These are phyloP conservation scores for Amblyraja radiata DNA, from an alignment of 2,797 vertebrate species.

Conservation along the genomic window DNA sequence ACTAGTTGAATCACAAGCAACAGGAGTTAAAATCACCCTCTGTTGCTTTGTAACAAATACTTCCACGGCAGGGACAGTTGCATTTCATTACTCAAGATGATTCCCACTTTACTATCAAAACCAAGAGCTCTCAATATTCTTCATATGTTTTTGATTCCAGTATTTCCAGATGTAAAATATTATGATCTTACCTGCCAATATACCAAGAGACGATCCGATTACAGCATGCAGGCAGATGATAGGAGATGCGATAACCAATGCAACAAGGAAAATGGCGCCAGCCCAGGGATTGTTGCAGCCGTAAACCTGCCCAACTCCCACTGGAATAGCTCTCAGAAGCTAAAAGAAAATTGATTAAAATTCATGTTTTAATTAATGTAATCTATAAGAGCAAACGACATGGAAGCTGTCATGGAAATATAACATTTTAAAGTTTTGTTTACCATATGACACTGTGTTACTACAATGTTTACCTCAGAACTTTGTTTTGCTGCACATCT, in stretches of 20 bases:
- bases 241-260: slow-evolving; percentile 82
- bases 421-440: not conserved
- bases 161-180: not conserved
- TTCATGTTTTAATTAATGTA: not conserved
- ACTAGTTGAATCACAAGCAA: not conserved
- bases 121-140: not conserved
- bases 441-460: not conserved
- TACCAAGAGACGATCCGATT: slow-evolving; percentile 79
- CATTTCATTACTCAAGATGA: not conserved
- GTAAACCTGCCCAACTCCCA: slow-evolving; percentile 85
- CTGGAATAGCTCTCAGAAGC: slow-evolving; percentile 79
- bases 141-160: not conserved
- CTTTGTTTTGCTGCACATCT: not conserved
- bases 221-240: slow-evolving; percentile 77
- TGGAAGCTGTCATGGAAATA: not conserved
- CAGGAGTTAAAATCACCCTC: not conserved
- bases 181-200: slow-evolving; percentile 75
- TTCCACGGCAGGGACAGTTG: not conserved
- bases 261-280: slow-evolving; percentile 78
- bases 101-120: not conserved
- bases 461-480: not conserved
- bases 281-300: slow-evolving; percentile 91
- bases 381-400: not conserved
- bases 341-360: slow-evolving; percentile 46
- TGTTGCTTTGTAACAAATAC: not conserved